These are phyloP conservation scores for Hirundo rustica DNA, from an alignment of 2,797 vertebrate species.

Conservation along the genomic window DNA sequence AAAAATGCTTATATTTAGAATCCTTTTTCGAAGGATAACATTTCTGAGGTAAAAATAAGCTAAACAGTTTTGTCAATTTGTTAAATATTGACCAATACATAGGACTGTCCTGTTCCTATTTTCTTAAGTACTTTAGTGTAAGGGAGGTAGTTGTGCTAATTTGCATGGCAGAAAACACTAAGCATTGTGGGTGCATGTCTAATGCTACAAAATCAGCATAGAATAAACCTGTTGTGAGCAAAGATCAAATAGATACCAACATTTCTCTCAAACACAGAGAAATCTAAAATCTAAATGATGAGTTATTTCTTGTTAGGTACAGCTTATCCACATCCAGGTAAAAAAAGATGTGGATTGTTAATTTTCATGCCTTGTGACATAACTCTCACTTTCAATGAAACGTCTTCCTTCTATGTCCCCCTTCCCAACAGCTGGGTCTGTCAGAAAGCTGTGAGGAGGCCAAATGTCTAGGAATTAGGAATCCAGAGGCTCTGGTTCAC, in stretches of 20 bases:
- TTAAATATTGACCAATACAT: background rate
- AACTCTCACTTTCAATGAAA: background rate
- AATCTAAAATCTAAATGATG: background rate
- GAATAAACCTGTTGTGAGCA: background rate
- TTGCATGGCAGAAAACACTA: background rate
- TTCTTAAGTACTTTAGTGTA: background rate
- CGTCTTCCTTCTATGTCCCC: rapidly evolving
- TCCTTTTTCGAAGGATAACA: background rate
- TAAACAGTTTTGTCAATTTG: background rate
- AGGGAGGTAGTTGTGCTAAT: background rate
- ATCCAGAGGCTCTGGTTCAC: background rate
- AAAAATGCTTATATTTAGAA: background rate
- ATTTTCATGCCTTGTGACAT: background rate
- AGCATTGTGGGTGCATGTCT: background rate
- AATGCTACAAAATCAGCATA: background rate
- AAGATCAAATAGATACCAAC: background rate
- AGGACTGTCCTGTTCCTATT: background rate
- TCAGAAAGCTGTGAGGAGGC: background rate
- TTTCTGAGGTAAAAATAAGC: background rate
- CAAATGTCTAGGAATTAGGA: background rate
- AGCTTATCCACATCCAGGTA: background rate
- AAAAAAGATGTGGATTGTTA: background rate
- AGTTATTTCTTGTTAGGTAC: background rate
- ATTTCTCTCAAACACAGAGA: background rate
- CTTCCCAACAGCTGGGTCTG: background rate